A percentile compares a stretch with the other conserved stretches of the same genome.
Conservation (phyloP, 2,888 invertebrate species). For the Pheosia tremula region DNA sequence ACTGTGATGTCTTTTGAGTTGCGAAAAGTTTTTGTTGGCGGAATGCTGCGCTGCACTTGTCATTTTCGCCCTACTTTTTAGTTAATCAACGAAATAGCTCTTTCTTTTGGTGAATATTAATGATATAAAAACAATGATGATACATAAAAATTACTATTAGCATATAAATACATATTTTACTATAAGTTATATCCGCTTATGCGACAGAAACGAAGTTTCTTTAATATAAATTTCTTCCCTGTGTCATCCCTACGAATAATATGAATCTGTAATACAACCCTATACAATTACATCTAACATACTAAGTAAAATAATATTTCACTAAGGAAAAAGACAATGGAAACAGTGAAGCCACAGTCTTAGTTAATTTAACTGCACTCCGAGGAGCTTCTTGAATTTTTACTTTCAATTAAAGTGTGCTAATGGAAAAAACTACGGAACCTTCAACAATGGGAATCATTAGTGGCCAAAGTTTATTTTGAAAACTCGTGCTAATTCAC, state of each 20-base stretch:
- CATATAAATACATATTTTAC: too few species aligned
- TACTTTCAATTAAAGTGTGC: constrained; percentile 56
- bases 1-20: constrained; percentile 2
- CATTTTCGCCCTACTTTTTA: background rate
- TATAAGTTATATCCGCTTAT: too few species aligned
- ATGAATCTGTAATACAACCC: constrained; percentile 1
- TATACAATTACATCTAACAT: background rate
- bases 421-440: constrained; percentile 60
- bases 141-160: too few species aligned
- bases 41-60: background rate
- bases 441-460: constrained; percentile 59
- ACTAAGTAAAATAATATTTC: background rate
- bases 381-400: constrained; percentile 41
- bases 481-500: constrained; percentile 64
- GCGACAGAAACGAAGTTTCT: too few species aligned
- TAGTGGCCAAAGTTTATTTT: constrained; percentile 52
- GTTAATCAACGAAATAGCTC: background rate
- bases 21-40: background rate
- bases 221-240: background rate
- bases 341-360: constrained; percentile 29
- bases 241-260: background rate
- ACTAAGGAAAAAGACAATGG: constrained; percentile 32
- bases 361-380: constrained; percentile 41
- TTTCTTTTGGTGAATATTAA: background rate
- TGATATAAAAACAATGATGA: too few species aligned